Percentiles rank a stretch among this genome's conserved stretches.
Evolutionary conservation across 2,797 vertebrate genomes (phyloP).

Genomic region (Semaprochilodus insignis): DNA sequence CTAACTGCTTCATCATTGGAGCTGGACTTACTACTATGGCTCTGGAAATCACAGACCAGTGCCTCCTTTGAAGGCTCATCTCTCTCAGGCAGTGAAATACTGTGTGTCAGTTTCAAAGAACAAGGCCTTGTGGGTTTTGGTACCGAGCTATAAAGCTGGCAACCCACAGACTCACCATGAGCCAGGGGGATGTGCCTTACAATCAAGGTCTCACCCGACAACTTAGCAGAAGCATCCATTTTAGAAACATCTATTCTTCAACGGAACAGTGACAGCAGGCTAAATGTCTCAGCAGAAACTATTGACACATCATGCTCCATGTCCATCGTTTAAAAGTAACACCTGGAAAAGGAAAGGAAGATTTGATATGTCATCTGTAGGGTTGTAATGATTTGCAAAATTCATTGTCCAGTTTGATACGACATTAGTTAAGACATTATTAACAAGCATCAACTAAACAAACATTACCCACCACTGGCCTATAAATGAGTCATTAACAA

Average conservation of each 20-base stretch:
- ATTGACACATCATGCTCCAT: slow-evolving; percentile 12
- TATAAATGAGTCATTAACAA: no score
- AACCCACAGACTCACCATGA: slow-evolving; percentile 87
- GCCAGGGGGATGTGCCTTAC: slow-evolving; percentile 90
- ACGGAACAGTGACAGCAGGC: slow-evolving; percentile 19
- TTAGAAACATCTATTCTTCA: slow-evolving; percentile 43
- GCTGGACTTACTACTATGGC: slow-evolving; percentile 73
- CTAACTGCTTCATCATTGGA: slow-evolving; percentile 68
- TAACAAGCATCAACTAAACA: neutral
- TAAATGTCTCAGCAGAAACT: slow-evolving; percentile 54
- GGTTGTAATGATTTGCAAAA: no score
- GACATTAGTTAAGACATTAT: neutral
- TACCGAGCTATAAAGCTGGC: slow-evolving; percentile 76
- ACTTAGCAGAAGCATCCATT: slow-evolving; percentile 91
- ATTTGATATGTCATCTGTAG: neutral
- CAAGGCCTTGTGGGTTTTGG: slow-evolving; percentile 83
- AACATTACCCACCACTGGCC: no score
- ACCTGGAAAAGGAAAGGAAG: slow-evolving; percentile 12
- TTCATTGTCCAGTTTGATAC: no score
- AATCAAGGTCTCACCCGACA: slow-evolving; percentile 89
- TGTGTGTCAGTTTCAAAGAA: slow-evolving; percentile 79
- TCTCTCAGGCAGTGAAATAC: slow-evolving; percentile 82
- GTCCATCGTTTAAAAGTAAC: neutral
- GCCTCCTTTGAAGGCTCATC: slow-evolving; percentile 82
- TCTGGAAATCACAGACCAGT: slow-evolving; percentile 73